Evolutionary conservation across 2,888 invertebrate genomes (phyloP), one percentile per base, ranked within the genome.

Genomic region (Saturnia japonica): DNA sequence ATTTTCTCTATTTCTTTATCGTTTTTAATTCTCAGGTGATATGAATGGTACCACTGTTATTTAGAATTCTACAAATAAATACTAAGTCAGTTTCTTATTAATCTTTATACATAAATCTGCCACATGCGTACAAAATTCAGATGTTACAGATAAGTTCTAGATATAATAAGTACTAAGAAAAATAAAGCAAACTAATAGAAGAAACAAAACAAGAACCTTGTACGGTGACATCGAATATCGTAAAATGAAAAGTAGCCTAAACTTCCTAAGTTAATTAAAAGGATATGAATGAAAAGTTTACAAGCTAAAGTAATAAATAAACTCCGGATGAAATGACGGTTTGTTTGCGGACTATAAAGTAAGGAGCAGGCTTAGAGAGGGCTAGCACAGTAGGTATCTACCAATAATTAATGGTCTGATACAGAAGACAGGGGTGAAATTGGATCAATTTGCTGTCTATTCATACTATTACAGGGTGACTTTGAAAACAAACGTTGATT

Each of bases 261-360:
- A 85, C 80, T 85, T 86, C 80, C 70, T 73, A 82, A 88, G 88
- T 88, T 85, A 88, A 88, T 89, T 88, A 87, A 76, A 78, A 77
- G 78, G 77, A 82, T 82, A 85, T 82, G 81, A 81, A 85, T 82
- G 81, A 81, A 87, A 88, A 86, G 81, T 88, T 85, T 76, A 80
- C 81, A 83, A 84, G 83, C 72, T 70, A 74, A 77, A 85, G 89
- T 84, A 86, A 91, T 91, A 91, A 91, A 91, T 86, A 91, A 87
- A 88, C 80, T 80, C 82, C 81, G 87, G 89, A 87, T 85, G 86
- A 86, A 88, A 88, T 85, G 85, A 88, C 85, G 91, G 91, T 93
- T 91, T 93, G 91, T 91, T 93, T 92, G 91, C 82, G 91, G 92
- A 85, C 84, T 88, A 88, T 90, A 90, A 93, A 91, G 84, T 83